Evolutionary conservation across 2,888 invertebrate species (phyloP), one percentile per base, ranked within the genome.

Genomic region (Pogonocherus hispidulus): DNA sequence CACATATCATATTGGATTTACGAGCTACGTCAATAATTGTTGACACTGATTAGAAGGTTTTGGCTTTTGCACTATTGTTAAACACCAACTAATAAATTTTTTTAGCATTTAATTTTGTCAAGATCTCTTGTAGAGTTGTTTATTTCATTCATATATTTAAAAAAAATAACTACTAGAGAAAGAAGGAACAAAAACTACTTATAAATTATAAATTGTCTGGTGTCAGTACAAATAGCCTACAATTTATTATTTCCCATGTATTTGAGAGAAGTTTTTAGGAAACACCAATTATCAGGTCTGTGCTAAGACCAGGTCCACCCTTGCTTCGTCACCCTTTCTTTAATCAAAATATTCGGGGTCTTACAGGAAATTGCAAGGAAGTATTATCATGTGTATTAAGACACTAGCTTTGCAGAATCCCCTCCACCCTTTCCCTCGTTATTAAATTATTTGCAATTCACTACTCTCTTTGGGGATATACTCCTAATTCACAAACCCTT

Each of bases 301-400:
- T 16, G 41, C 23, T 27, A 59, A 47, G 32, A 20, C 20, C 32
- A 32, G 27, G 47, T 5, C 47, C 47, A 41, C 68, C 63, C 66
- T 66, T 62, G 65, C 62, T 69, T 8, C 5, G 67, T 74, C 75
- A 76, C 76, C 78, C 79, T 75, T 77, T 76, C 72, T 70, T 72
- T 76, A 77, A 76, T 79, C 77, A 76, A 66, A 70, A 76, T 72
- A 73, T 70, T 76, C 74, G 63, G 69, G 70, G 78, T 76, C 76
- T 76, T 69, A 75, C 71, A 79, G 84, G 84, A 84, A 84, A 84
- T 84, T 84, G 84, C 82, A 81, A 83, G 83, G 82, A 82, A 81
- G 82, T 82, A 84, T 84, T 84, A 83, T 80, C 79, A 82, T 83
- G 80, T 82, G 81, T 82, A 83, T 83, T 83, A 83, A 84, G 81